These are phyloP conservation scores for Zosterops borbonicus DNA, from an alignment of 2,113 vertebrate species.

Conservation along the genomic window DNA sequence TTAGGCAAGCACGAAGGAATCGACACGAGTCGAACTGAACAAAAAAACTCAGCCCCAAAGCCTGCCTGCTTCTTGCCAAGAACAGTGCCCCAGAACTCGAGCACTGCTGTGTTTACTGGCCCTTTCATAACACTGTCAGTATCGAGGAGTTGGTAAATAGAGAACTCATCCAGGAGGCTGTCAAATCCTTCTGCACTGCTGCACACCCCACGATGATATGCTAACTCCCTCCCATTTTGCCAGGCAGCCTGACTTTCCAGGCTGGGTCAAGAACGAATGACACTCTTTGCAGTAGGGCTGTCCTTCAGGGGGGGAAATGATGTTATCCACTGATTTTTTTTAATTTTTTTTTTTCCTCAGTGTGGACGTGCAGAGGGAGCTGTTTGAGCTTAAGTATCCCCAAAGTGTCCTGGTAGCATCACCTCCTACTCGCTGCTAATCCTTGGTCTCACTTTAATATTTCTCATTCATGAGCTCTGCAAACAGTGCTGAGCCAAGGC, in stretches of 20 bases:
- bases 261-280: conserved; percentile 69
- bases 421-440: conserved; percentile 21
- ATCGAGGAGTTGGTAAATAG: conserved; percentile 55
- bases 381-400: background rate
- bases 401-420: background rate
- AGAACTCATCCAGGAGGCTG: conserved; percentile 61
- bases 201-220: conserved; percentile 57
- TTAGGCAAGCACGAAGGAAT: background rate
- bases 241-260: conserved; percentile 68
- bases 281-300: conserved; percentile 57
- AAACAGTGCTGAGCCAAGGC: background rate
- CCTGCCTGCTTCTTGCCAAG: conserved; percentile 53
- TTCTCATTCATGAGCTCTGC: background rate
- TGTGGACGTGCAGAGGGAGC: conserved; percentile 24
- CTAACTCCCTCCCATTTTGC: conserved; percentile 64
- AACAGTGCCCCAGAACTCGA: conserved; percentile 48
- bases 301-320: conserved; percentile 66
- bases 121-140: conserved; percentile 56
- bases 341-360: background rate
- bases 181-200: conserved; percentile 71
- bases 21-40: background rate
- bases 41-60: background rate
- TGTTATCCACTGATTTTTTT: conserved; percentile 27
- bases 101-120: conserved; percentile 51
- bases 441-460: background rate